A percentile compares a stretch with the other conserved stretches of the same genome.
Evolutionary conservation across 2,113 vertebrate species (phyloP).

Genomic region (Corythoichthys haematopterus): DNA sequence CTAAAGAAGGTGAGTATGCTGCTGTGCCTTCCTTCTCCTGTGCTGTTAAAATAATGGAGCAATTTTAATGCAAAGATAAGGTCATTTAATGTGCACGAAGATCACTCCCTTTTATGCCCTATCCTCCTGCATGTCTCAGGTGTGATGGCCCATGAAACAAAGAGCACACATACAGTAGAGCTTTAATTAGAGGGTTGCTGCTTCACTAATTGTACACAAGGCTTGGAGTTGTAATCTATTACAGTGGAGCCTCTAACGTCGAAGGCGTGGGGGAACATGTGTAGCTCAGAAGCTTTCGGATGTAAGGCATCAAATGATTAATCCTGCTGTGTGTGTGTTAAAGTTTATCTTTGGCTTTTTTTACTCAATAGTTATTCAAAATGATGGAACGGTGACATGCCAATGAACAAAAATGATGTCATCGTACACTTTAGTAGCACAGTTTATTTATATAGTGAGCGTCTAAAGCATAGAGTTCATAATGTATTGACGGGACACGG

Average conservation of each 20-base stretch:
- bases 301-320: background rate
- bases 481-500: too few relatives aligned
- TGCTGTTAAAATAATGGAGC: slow-evolving; percentile 42
- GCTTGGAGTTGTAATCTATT: slow-evolving; percentile 1
- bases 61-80: slow-evolving; percentile 44
- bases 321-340: background rate
- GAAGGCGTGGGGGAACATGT: background rate
- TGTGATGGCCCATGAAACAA: slow-evolving; percentile 71
- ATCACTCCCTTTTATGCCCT: slow-evolving; percentile 57
- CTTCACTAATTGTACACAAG: background rate
- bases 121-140: slow-evolving; percentile 64
- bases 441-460: background rate
- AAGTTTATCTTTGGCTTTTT: background rate
- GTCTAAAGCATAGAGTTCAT: too few relatives aligned
- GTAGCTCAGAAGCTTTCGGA: background rate
- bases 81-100: slow-evolving; percentile 65
- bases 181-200: slow-evolving; percentile 33
- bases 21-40: slow-evolving; percentile 12
- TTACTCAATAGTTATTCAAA: background rate
- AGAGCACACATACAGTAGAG: slow-evolving; percentile 65
- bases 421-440: background rate
- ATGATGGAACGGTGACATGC: background rate
- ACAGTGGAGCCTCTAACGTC: background rate
- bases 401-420: background rate
- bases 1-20: slow-evolving; percentile 94